Evolutionary conservation across 35 echinoderm and acorn worm species (phyloP).

Genomic region (Apostichopus californicus): DNA sequence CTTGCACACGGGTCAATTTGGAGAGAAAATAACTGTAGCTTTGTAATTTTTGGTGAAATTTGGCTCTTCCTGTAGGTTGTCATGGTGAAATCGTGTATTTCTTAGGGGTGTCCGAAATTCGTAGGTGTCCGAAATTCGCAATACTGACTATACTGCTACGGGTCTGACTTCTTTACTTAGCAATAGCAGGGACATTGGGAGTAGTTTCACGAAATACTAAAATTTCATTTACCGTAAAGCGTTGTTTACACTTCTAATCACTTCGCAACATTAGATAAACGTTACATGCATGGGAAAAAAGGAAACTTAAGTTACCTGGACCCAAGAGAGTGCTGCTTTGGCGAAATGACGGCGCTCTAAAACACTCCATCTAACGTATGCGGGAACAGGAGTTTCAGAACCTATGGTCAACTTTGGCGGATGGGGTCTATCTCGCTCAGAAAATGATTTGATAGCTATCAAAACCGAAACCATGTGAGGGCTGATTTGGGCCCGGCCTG

Average conservation of each 20-base stretch:
- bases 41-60: too few relatives aligned
- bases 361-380: conserved; percentile 24
- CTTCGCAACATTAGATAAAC: too few relatives aligned
- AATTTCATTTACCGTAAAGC: too few relatives aligned
- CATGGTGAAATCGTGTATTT: too few relatives aligned
- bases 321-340: conserved; percentile 36
- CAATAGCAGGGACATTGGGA: background rate
- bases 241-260: too few relatives aligned
- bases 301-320: conserved; percentile 6
- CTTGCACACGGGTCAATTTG: too few relatives aligned
- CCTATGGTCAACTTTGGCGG: conserved; percentile 1
- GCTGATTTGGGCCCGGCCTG: background rate
- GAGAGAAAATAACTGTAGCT: too few relatives aligned
- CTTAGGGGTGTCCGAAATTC: too few relatives aligned
- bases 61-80: too few relatives aligned
- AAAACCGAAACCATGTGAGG: conserved; percentile 41
- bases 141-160: too few relatives aligned
- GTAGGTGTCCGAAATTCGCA: too few relatives aligned
- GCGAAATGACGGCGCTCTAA: conserved; percentile 31
- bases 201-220: background rate
- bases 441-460: conserved; percentile 36
- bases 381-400: background rate
- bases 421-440: conserved; percentile 21
- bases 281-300: background rate
- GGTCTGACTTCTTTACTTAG: background rate